Base-by-base conservation (phyloP, 2,113 vertebrate genomes). In the Pteropus alecto region DNA sequence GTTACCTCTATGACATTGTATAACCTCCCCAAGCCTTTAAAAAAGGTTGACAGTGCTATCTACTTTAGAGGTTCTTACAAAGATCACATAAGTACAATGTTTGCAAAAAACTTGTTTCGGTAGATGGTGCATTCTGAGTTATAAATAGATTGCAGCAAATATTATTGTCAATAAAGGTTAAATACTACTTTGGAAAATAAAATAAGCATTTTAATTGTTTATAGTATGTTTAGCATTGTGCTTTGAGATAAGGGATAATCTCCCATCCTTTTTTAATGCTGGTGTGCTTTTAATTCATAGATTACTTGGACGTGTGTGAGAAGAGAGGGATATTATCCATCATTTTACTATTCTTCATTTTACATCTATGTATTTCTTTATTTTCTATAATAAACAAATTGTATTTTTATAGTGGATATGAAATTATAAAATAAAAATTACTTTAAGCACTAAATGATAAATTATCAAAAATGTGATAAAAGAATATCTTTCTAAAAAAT, bases 371-470 rank as follows among this genome's bases (percentile, higher is more conserved):
- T 30, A 38, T 61, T 63, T 84, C 48, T 3, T 91, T 70, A 68
- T 79, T 70, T 77, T 83, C 7, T 65, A 33, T 58, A 60, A 60
- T 90, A 87, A 85, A 54, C 19, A 89, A 56, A 24, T 35, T 70
- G 15, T 82, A 30, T 14, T 85, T 76, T 90, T 71, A 77, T 21
- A 90, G 63, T 87, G 14, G 18, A 26, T 77, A n/a, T 51, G 7
- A 87, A 90, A 24, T 48, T 82, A 67, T 65, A 90, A 87, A 68
- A 87, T 87, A 83, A 93, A 93, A 67, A 65, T 76, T 92, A 12
- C 10, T 67, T 90, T 82, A 90, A 87, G 4, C 13, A 71, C 15
- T 77, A 74, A 43, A 18, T 83, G 46, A 90, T 54, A 95, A 95
- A 87, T 83, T 83, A 71, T 93, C 14, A 83, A 87, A 28, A 90